Evolutionary conservation across 1,140 invertebrate species (phyloP), one percentile per base, ranked within the genome.

Genomic region (Ips typographus): DNA sequence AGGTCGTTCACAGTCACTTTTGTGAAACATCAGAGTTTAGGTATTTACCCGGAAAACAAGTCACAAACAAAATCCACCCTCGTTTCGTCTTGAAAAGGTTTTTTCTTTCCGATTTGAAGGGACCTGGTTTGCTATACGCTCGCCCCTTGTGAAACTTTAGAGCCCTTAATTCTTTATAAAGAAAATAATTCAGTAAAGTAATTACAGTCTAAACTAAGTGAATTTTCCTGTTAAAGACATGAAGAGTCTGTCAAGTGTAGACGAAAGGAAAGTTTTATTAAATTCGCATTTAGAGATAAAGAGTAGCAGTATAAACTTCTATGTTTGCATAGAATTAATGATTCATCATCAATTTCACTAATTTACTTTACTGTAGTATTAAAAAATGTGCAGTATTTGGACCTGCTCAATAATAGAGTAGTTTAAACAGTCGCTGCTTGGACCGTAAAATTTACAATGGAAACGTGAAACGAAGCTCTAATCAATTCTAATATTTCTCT

Each of bases 401-500:
- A 8, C 44, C 44, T 61, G 53, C 40, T 56, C 53, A 65, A 65
- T 65, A 65, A 65, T 65, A 56, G 40, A 65, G 22, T 2, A 57
- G 64, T 58, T 58, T 58, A 58, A 57, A 58, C 49, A 58, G 37
- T 8, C 2, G 52, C 2, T 62, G 65, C 47, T 60, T 47, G 65
- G 40, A 55, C 52, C 51, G n/a, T 39, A 58, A 66, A 66, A 57
- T 66, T 66, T 58, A 49, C 53, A 58, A 58, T 66, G 42, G 64
- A 36, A 68, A 67, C 65, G 55, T 67, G 42, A 43, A 43, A 62
- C 41, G 51, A 57, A 53, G 51, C 40, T 37, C 55, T 72, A 52
- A 72, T 72, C 71, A 72, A 72, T 65, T 72, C 61, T 72, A 68
- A 60, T 68, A 72, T 65, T 60, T 55, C 65, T 65, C 71, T 40